These are phyloP conservation scores for Crenuchus spilurus DNA, from an alignment of 2,797 vertebrate species.

Conservation along the genomic window DNA sequence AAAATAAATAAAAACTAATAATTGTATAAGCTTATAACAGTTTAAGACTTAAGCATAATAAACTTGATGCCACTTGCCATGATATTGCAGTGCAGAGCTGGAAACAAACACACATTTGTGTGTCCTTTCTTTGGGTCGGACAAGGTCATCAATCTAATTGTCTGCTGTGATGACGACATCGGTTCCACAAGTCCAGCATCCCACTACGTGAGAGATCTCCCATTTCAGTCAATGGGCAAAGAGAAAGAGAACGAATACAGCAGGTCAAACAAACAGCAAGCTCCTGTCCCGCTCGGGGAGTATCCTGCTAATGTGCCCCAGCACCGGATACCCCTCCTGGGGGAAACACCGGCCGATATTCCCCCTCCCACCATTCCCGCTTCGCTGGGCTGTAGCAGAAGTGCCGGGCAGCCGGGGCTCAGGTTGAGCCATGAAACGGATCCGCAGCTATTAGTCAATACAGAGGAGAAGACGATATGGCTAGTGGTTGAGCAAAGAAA, in stretches of 20 bases:
- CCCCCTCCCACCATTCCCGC: neutral
- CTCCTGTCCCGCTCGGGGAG: conserved; percentile 29
- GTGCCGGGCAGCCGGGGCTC: conserved; percentile 11
- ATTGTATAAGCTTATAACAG: too few species aligned
- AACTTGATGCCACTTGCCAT: too few species aligned
- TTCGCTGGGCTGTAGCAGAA: conserved; percentile 1
- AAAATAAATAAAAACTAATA: too few species aligned
- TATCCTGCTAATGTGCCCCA: conserved; percentile 35
- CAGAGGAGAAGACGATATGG: conserved; percentile 41
- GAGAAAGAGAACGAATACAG: conserved; percentile 13
- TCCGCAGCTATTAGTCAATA: conserved; percentile 38
- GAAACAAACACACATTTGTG: neutral
- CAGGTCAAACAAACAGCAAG: conserved; percentile 44
- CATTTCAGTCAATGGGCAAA: conserved; percentile 29
- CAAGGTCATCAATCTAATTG: neutral
- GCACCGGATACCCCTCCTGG: conserved; percentile 39
- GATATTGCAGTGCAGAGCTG: too few species aligned
- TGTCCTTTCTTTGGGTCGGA: neutral
- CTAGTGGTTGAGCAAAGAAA: conserved; percentile 47
- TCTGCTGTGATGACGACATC: conserved; percentile 29
- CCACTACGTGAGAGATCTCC: neutral
- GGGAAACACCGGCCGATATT: neutral
- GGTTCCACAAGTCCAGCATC: neutral
- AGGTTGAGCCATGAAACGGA: conserved; percentile 31
- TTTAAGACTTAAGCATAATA: too few species aligned